phyloP scores from a whole-genome alignment of 2,113 vertebrate genomes.

The Cyprinodon tularosa region DNA sequence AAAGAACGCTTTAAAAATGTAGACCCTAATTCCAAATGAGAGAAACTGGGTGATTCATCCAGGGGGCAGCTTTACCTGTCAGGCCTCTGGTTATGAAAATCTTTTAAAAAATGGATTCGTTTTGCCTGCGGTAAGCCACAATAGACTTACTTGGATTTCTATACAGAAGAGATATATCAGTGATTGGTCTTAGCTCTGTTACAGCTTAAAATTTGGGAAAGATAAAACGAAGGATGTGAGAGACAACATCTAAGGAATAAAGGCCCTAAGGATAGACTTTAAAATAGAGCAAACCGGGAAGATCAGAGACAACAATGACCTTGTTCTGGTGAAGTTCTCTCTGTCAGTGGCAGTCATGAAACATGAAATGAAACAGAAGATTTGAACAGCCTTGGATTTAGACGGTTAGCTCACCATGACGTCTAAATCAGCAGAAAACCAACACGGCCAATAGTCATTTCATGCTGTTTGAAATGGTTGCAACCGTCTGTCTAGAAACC shows the following conservation, averaged over 20 bases:
- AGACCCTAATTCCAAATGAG: not conserved
- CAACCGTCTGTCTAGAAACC: not conserved
- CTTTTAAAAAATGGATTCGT: not conserved
- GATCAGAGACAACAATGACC: not conserved
- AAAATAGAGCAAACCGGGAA: not conserved
- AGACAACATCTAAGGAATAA: not conserved
- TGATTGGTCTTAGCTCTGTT: not conserved
- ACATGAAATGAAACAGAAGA: not conserved
- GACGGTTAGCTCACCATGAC: not conserved
- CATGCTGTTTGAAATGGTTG: not conserved
- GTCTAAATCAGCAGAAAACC: not conserved
- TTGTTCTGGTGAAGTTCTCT: not conserved
- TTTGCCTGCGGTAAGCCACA: slow-evolving; percentile 4
- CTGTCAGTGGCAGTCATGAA: not conserved
- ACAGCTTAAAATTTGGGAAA: not conserved
- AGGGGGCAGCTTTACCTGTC: not conserved
- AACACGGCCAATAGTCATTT: not conserved
- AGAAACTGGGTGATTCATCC: not conserved
- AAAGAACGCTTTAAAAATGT: not conserved
- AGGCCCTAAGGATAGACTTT: not conserved
- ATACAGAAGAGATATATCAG: slow-evolving; percentile 14
- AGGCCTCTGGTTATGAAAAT: slow-evolving; percentile 11
- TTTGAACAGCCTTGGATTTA: not conserved
- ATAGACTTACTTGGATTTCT: slow-evolving; percentile 15
- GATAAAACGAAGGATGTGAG: not conserved